A percentile compares a stretch with the other conserved stretches of the same genome.
phyloP scores from a whole-genome alignment of 2,888 invertebrate species.

The Drosophila flavopinicola region DNA sequence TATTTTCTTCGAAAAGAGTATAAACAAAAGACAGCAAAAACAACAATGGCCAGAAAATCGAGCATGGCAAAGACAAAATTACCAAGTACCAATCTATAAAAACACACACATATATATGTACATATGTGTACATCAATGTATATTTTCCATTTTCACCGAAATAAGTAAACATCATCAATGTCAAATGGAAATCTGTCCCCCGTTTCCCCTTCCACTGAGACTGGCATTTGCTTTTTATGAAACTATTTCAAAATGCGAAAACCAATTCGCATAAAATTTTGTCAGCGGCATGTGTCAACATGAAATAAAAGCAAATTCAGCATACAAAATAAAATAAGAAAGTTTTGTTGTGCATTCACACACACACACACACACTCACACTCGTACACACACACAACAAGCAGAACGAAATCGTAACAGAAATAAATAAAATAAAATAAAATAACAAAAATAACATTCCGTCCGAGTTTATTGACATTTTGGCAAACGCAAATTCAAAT shows the following conservation, averaged over 20 bases:
- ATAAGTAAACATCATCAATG: constrained; percentile 82
- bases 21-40: constrained; percentile 35
- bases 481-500: constrained; percentile 74
- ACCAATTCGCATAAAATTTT: constrained; percentile 80
- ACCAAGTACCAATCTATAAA: constrained; percentile 45
- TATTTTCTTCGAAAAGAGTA: too few species aligned
- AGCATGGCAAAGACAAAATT: constrained; percentile 41
- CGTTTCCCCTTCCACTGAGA: not conserved
- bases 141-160: constrained; percentile 77
- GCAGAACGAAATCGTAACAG: constrained; percentile 45
- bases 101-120: constrained; percentile 8
- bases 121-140: constrained; percentile 21
- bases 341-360: constrained; percentile 23
- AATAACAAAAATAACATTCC: constrained; percentile 59
- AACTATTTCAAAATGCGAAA: constrained; percentile 80
- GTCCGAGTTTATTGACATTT: constrained; percentile 77
- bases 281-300: constrained; percentile 68
- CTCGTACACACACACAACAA: constrained; percentile 4
- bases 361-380: constrained; percentile 34
- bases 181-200: constrained; percentile 76
- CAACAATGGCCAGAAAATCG: constrained; percentile 35
- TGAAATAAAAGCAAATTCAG: constrained; percentile 62
- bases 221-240: constrained; percentile 74
- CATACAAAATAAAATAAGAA: constrained; percentile 64
- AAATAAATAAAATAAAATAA: constrained; percentile 44